Percentiles rank a stretch among this genome's conserved stretches.
phyloP scores from a whole-genome alignment of 1,140 invertebrate genomes.

The Triops cancriformis region DNA sequence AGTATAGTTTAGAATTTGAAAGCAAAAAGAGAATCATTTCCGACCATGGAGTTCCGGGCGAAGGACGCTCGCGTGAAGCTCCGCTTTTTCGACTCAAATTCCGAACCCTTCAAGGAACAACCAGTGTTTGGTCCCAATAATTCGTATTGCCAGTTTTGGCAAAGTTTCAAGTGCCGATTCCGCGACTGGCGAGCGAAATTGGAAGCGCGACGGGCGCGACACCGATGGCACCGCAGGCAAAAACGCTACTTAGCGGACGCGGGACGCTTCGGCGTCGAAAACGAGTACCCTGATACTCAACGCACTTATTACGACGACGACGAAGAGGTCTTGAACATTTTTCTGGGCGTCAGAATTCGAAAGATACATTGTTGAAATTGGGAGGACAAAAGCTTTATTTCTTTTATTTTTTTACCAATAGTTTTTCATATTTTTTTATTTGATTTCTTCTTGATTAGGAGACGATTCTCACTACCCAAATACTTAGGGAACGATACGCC shows the following conservation, averaged over 20 bases:
- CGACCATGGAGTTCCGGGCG: conserved; percentile 26
- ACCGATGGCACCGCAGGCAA: conserved; percentile 16
- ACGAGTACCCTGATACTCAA: background rate
- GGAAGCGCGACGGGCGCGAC: conserved; percentile 11
- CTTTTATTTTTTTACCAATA: background rate
- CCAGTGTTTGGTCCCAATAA: background rate
- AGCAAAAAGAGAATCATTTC: conserved; percentile 21
- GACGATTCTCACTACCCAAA: conserved; percentile 37
- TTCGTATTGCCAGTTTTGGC: background rate
- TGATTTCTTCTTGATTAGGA: conserved; percentile 27
- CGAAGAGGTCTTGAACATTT: background rate
- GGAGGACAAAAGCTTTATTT: no score
- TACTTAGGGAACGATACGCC: conserved; percentile 43
- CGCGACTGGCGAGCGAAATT: background rate
- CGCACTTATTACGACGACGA: background rate
- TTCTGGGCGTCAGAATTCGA: no score
- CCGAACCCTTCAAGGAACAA: background rate
- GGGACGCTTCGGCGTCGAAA: background rate
- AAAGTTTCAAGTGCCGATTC: background rate
- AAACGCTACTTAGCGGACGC: background rate
- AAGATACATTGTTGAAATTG: no score
- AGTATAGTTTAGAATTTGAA: no score
- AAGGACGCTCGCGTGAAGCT: background rate
- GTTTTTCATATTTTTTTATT: background rate
- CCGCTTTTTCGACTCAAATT: background rate